Evolutionary conservation across 2,888 invertebrate species (phyloP).

Genomic region (Drosophila yooni): DNA sequence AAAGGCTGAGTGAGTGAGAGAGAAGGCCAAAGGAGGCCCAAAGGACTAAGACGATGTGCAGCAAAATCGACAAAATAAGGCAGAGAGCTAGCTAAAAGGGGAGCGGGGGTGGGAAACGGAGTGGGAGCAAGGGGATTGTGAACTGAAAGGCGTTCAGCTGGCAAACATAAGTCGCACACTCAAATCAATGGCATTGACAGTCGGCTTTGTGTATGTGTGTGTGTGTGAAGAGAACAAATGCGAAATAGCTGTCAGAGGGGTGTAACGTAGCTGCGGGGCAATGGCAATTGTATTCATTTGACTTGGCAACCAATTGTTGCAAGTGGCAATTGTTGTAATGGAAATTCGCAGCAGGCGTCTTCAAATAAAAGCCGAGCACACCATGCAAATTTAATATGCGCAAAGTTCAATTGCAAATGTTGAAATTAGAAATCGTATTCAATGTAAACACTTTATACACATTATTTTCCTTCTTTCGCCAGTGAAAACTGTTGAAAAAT

Average conservation of each 20-base stretch:
- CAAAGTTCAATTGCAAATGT: conserved; percentile 50
- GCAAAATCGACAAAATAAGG: conserved; percentile 19
- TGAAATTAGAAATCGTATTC: conserved; percentile 35
- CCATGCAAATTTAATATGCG: conserved; percentile 40
- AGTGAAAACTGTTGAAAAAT: neutral
- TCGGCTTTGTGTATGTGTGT: conserved; percentile 31
- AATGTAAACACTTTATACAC: conserved; percentile 28
- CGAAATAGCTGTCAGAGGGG: conserved; percentile 6
- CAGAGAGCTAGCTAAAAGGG: neutral
- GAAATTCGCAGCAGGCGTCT: conserved; percentile 72
- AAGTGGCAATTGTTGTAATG: conserved; percentile 72
- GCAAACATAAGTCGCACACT: conserved; percentile 79
- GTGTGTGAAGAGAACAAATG: conserved; percentile 11
- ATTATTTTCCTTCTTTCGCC: conserved; percentile 14
- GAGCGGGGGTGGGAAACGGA: neutral
- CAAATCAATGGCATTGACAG: conserved; percentile 78
- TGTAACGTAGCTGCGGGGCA: conserved; percentile 8
- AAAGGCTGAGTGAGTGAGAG: conserved; percentile 5
- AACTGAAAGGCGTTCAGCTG: conserved; percentile 74
- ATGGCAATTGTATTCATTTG: conserved; percentile 77
- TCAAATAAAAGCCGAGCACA: conserved; percentile 43
- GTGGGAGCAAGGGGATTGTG: conserved; percentile 16
- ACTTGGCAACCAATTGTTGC: conserved; percentile 78
- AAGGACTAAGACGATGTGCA: conserved; percentile 45
- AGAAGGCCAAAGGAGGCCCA: conserved; percentile 20